These are phyloP conservation scores for Anolis sagrei DNA, from an alignment of 2,113 vertebrate genomes.

Conservation along the genomic window DNA sequence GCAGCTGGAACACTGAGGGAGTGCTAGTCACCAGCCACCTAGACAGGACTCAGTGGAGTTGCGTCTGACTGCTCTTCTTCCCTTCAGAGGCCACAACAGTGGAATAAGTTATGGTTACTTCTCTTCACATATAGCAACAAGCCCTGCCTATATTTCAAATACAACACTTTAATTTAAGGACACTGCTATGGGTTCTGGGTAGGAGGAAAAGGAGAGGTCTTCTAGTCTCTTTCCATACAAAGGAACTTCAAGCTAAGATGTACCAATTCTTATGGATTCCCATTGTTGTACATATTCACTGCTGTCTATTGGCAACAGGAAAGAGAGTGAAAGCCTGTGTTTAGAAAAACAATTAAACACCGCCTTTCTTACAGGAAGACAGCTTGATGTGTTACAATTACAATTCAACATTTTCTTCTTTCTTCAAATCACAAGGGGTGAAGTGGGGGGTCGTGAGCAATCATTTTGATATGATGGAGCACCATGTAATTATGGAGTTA, in stretches of 20 bases:
- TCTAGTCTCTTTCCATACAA: background rate
- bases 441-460: too few relatives aligned
- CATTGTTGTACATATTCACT: background rate
- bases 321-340: background rate
- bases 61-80: too few relatives aligned
- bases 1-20: too few relatives aligned
- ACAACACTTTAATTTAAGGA: background rate
- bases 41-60: too few relatives aligned
- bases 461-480: background rate
- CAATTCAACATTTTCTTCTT: too few relatives aligned
- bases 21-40: too few relatives aligned
- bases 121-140: too few relatives aligned
- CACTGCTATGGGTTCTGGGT: background rate
- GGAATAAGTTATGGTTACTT: too few relatives aligned
- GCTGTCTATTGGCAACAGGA: too few relatives aligned
- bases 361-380: background rate
- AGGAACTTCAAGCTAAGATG: background rate
- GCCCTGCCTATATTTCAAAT: background rate
- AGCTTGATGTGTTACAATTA: background rate
- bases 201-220: too few relatives aligned
- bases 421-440: too few relatives aligned
- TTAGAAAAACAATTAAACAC: background rate
- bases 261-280: background rate
- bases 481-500: background rate
- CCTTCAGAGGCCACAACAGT: too few relatives aligned